Percentiles rank a stretch among this genome's conserved stretches.
phyloP scores from a whole-genome alignment of 1,140 invertebrate genomes.

The Magallana ariakensis region DNA sequence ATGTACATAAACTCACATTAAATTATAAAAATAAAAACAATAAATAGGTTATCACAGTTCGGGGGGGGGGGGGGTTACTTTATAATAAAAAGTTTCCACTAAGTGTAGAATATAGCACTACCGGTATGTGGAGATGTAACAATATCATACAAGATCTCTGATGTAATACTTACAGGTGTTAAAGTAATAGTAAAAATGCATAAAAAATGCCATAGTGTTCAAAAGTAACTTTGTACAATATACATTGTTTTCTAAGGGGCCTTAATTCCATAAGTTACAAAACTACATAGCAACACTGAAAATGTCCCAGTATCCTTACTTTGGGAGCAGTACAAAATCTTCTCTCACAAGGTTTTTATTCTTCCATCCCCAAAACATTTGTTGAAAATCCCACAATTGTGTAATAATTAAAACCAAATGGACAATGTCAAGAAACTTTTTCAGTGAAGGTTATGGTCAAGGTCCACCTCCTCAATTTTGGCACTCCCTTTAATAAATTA shows the following conservation, averaged over 20 bases:
- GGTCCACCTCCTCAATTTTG: background rate
- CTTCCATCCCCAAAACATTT: background rate
- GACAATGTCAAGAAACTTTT: background rate
- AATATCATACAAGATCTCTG: background rate
- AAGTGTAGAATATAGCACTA: background rate
- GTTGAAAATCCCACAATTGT: conserved; percentile 9
- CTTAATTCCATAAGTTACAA: too few species aligned
- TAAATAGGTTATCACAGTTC: background rate
- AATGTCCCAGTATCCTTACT: too few species aligned
- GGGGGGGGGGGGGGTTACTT: too few species aligned
- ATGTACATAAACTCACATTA: conserved; percentile 22
- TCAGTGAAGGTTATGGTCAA: background rate
- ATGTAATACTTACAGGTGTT: conserved; percentile 10
- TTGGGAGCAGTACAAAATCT: too few species aligned
- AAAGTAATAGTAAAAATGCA: background rate
- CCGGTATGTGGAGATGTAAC: background rate
- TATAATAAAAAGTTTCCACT: background rate
- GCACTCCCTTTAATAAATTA: background rate
- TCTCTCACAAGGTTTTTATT: too few species aligned
- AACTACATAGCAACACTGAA: too few species aligned
- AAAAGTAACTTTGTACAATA: too few species aligned
- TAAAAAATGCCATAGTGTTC: too few species aligned
- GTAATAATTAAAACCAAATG: background rate
- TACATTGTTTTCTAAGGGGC: too few species aligned
- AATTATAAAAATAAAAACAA: conserved; percentile 33